A percentile compares a stretch with the other conserved stretches of the same genome.
These are phyloP conservation scores for Bucco capensis DNA, from an alignment of 2,113 vertebrate genomes.

Conservation along the genomic window DNA sequence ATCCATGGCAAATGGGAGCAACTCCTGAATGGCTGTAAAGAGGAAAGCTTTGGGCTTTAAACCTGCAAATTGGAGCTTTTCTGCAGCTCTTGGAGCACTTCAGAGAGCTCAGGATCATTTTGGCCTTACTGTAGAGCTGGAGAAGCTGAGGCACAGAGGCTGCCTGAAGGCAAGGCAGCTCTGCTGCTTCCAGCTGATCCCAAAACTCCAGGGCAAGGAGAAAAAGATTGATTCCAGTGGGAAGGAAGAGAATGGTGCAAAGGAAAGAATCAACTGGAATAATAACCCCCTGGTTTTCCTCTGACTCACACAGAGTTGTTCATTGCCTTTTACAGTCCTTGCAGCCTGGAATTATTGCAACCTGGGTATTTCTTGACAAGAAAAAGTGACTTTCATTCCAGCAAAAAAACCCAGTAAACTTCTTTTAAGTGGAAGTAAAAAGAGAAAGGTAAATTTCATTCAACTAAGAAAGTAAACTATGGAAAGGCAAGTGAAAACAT, in stretches of 20 bases:
- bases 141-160: not conserved
- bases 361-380: not conserved
- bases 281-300: not conserved
- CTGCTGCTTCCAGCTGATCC: not conserved
- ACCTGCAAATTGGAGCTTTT: fast-evolving
- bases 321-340: not conserved
- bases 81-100: not conserved
- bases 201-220: not conserved
- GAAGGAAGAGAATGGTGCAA: not conserved
- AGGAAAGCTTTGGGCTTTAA: fast-evolving
- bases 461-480: no score
- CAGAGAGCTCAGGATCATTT: not conserved
- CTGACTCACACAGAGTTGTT: not conserved
- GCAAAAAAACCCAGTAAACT: no score
- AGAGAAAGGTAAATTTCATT: no score
- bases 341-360: not conserved
- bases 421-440: no score
- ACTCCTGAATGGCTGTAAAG: not conserved
- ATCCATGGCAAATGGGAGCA: not conserved
- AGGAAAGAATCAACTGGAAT: not conserved
- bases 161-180: not conserved
- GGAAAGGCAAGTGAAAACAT: no score
- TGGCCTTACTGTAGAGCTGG: fast-evolving
- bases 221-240: not conserved
- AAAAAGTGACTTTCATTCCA: not conserved